Evolutionary conservation across 1,140 invertebrate genomes (phyloP).

Genomic region (Nasonia giraulti): DNA sequence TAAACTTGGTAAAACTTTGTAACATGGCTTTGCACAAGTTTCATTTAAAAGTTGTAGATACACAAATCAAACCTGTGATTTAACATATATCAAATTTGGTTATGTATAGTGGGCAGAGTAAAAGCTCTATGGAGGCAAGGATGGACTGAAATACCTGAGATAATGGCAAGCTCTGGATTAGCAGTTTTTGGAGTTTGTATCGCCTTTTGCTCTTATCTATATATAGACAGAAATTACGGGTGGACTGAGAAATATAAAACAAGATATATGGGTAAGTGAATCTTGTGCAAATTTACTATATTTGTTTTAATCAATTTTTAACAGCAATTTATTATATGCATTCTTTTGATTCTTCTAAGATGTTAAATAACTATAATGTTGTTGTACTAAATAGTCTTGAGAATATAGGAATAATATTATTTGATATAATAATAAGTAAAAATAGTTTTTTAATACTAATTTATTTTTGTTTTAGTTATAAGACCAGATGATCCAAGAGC

Average conservation of each 20-base stretch:
- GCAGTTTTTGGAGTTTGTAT: neutral
- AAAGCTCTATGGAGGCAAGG: constrained; percentile 6
- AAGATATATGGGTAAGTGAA: neutral
- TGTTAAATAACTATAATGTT: no score
- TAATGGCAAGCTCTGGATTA: neutral
- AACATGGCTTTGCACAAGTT: no score
- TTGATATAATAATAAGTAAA: no score
- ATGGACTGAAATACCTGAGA: constrained; percentile 11
- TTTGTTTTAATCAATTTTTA: neutral
- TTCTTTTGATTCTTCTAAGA: no score
- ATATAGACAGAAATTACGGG: neutral
- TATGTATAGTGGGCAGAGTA: neutral
- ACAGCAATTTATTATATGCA: neutral
- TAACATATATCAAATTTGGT: neutral
- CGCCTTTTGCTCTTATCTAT: neutral
- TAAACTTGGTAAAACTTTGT: no score
- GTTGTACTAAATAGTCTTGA: no score
- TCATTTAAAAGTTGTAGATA: no score
- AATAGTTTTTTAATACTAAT: neutral
- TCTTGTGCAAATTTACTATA: neutral
- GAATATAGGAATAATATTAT: neutral
- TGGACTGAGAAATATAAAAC: neutral
- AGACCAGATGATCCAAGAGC: neutral
- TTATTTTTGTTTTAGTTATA: neutral
- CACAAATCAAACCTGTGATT: no score